These are phyloP conservation scores for Pristis pectinata DNA, from an alignment of 2,797 vertebrate genomes.

Conservation along the genomic window DNA sequence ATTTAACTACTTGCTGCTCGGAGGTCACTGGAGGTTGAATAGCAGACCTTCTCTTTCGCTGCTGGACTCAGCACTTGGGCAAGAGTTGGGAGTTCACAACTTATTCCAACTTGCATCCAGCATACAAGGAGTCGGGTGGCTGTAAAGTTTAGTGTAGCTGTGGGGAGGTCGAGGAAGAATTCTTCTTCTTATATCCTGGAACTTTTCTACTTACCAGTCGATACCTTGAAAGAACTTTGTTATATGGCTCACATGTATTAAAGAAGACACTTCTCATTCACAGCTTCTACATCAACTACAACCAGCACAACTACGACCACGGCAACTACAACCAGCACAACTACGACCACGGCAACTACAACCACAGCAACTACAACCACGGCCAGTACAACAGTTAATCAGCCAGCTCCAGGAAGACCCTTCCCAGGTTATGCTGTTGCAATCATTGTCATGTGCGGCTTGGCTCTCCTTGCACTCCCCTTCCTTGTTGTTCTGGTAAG, in stretches of 20 bases:
- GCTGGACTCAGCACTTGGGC: too few species aligned
- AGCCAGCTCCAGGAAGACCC: too few species aligned
- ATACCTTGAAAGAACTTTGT: not conserved
- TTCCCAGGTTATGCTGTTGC: conserved; percentile 36
- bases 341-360: not conserved
- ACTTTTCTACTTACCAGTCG: too few species aligned
- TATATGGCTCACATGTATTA: not conserved
- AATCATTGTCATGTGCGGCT: conserved; percentile 28
- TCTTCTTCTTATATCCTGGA: too few species aligned
- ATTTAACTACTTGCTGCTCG: too few species aligned
- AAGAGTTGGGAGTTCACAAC: too few species aligned
- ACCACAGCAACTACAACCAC: not conserved
- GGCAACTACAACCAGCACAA: not conserved
- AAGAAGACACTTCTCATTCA: not conserved
- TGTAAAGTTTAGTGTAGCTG: too few species aligned
- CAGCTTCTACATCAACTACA: not conserved
- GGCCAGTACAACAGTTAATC: not conserved
- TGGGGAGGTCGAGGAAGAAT: too few species aligned
- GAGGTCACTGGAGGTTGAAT: too few species aligned
- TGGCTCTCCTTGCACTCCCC: conserved; percentile 21
- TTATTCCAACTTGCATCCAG: too few species aligned
- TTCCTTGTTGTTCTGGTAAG: conserved; percentile 40
- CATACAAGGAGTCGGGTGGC: too few species aligned
- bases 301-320: not conserved
- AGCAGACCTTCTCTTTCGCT: too few species aligned